Conservation (phyloP, 2,888 invertebrate genomes). For the Nowickia ferox region DNA sequence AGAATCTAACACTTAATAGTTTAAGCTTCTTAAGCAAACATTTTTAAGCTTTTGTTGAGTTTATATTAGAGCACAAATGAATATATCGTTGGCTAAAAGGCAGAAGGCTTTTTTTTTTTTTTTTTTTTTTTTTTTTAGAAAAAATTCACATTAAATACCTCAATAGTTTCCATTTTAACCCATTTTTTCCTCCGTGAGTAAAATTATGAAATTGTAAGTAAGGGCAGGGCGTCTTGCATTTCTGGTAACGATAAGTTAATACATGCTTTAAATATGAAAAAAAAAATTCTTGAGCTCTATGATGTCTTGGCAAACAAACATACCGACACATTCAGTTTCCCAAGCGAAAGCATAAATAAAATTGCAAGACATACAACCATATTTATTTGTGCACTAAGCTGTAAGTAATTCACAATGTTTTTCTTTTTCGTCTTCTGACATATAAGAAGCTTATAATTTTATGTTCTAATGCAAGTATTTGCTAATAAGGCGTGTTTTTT, state of each 20-base stretch:
- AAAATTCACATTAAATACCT: no score
- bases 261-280: background rate
- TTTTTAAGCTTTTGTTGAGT: background rate
- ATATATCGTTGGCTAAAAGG: no score
- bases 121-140: no score
- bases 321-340: no score
- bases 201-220: no score
- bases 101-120: no score
- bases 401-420: background rate
- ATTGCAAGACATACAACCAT: background rate
- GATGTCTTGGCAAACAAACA: background rate
- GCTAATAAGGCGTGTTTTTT: no score
- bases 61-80: background rate
- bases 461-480: constrained; percentile 1
- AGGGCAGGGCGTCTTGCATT: no score
- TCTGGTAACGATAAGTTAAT: no score
- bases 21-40: constrained; percentile 16
- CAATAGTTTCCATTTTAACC: no score
- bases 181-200: no score
- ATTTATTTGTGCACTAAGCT: background rate
- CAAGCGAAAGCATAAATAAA: background rate
- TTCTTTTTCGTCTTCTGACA: background rate
- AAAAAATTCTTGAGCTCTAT: background rate
- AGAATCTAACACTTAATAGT: background rate
- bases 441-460: constrained; percentile 41